Evolutionary conservation across 2,797 vertebrate species (phyloP).

Genomic region (Myotis pilosus): DNA sequence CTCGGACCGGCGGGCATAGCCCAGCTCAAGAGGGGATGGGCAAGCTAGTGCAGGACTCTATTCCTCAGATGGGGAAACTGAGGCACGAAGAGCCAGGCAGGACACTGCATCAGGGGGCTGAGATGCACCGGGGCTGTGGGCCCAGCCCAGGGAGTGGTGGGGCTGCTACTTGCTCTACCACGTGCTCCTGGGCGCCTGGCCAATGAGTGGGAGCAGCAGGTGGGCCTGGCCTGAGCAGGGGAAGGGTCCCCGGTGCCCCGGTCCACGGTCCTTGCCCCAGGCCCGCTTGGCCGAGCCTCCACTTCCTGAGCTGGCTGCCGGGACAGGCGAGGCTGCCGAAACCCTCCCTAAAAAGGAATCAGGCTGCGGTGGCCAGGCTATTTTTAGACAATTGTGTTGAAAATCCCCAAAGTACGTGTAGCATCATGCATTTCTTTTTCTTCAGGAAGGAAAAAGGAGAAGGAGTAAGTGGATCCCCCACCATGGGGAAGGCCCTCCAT

Average conservation of each 20-base stretch:
- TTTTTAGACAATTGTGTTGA: constrained; percentile 74
- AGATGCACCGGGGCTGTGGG: neutral
- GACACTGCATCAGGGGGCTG: neutral
- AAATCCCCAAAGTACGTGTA: constrained; percentile 60
- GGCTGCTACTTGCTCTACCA: accelerated
- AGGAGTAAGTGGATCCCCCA: neutral
- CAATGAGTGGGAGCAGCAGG: neutral
- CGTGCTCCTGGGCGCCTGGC: neutral
- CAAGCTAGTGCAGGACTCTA: neutral
- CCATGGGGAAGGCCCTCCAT: neutral
- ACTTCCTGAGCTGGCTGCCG: constrained; percentile 37
- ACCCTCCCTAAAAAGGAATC: constrained; percentile 71
- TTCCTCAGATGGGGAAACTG: neutral
- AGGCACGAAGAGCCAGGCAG: neutral
- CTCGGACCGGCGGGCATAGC: accelerated
- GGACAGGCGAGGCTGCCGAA: constrained; percentile 3
- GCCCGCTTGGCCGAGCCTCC: neutral
- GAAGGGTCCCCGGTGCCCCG: neutral
- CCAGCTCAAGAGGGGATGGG: neutral
- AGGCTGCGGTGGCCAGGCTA: constrained; percentile 23
- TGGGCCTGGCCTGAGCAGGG: neutral
- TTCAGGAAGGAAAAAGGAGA: neutral
- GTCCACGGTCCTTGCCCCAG: neutral
- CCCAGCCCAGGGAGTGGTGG: too few species aligned
- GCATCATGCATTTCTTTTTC: constrained; percentile 26